phyloP scores from a whole-genome alignment of 2,797 vertebrate genomes.

The Tapera naevia region DNA sequence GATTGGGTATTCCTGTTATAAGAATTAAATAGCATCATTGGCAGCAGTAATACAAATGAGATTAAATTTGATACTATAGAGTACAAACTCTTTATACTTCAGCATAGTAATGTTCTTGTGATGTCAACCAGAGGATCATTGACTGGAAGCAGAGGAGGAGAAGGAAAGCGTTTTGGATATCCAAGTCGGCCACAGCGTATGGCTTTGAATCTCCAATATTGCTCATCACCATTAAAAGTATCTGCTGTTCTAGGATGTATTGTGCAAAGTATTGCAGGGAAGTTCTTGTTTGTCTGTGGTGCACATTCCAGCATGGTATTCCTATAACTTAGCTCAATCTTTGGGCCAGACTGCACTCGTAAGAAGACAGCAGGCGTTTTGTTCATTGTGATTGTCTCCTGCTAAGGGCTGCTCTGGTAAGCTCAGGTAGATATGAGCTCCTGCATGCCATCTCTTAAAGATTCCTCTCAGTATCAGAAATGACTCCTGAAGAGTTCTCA shows the following conservation, averaged over 20 bases:
- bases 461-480: no score
- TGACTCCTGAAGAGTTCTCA: no score
- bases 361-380: neutral
- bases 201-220: neutral
- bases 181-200: neutral
- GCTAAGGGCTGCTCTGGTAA: neutral
- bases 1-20: neutral
- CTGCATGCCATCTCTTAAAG: neutral
- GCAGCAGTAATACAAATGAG: neutral
- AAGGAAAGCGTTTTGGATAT: neutral
- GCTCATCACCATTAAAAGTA: neutral
- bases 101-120: neutral
- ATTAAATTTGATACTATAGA: neutral
- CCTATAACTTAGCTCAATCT: neutral
- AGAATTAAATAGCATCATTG: neutral
- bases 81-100: neutral
- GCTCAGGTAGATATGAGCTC: neutral
- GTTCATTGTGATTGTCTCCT: neutral
- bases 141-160: neutral
- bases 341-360: fast-evolving
- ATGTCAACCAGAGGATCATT: neutral
- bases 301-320: neutral
- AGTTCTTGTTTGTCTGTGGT: neutral
- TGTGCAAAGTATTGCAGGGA: neutral
- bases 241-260: neutral